Conservation (phyloP, 1,140 invertebrate genomes). For the Caerostris darwini region DNA sequence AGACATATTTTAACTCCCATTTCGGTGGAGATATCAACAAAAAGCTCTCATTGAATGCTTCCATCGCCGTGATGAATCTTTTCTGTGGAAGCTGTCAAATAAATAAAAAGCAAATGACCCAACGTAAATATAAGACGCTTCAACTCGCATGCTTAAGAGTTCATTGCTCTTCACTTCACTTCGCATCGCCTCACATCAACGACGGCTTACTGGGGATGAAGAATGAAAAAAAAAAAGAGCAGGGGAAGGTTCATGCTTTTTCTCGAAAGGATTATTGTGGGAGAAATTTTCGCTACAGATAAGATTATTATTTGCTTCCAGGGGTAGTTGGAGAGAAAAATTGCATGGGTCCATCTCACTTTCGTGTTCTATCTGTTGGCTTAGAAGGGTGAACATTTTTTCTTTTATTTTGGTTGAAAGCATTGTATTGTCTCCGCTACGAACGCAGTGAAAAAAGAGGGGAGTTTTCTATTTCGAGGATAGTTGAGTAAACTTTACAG, state of each 20-base stretch:
- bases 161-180: background rate
- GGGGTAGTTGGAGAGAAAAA: background rate
- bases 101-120: background rate
- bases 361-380: background rate
- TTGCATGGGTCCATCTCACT: background rate
- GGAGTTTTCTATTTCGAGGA: too few relatives aligned
- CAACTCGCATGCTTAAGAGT: background rate
- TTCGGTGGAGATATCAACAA: background rate
- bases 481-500: too few relatives aligned
- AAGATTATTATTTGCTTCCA: slow-evolving; percentile 30
- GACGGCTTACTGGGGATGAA: background rate
- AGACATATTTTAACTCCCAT: background rate
- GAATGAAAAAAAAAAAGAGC: background rate
- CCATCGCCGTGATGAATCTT: slow-evolving; percentile 8
- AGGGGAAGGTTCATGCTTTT: background rate
- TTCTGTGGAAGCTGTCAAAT: background rate
- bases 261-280: slow-evolving; percentile 19
- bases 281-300: slow-evolving; percentile 20
- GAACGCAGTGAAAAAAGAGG: background rate
- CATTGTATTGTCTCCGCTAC: background rate
- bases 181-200: background rate
- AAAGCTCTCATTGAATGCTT: background rate
- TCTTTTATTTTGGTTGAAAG: background rate
- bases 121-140: background rate
- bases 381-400: background rate